Evolutionary conservation across 1,140 invertebrate genomes (phyloP).

Genomic region (Drosophila nigromelanica): DNA sequence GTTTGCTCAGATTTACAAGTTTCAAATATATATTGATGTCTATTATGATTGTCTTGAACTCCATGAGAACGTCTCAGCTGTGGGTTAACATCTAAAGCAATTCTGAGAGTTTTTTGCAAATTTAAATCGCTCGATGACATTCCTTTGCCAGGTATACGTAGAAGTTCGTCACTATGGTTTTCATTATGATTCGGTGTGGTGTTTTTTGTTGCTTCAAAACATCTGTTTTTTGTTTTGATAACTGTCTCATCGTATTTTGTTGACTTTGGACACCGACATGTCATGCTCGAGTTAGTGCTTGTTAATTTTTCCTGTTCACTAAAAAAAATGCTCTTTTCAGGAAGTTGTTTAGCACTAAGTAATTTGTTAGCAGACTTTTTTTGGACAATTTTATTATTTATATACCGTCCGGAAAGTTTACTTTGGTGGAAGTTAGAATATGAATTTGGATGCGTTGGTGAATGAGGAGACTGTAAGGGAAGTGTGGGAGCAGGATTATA

Average conservation of each 20-base stretch:
- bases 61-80: slow-evolving; percentile 19
- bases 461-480: slow-evolving; percentile 70
- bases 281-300: slow-evolving; percentile 30
- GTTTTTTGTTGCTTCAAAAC: slow-evolving; percentile 8
- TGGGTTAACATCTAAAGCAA: slow-evolving; percentile 46
- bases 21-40: slow-evolving; percentile 42
- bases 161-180: slow-evolving; percentile 10
- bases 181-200: slow-evolving; percentile 15
- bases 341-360: slow-evolving; percentile 34
- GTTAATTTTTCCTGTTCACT: slow-evolving; percentile 41
- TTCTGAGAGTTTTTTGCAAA: slow-evolving; percentile 23
- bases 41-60: slow-evolving; percentile 58
- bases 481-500: slow-evolving; percentile 67
- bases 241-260: slow-evolving; percentile 14
- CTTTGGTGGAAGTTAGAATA: slow-evolving; percentile 60
- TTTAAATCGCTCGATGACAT: slow-evolving; percentile 26
- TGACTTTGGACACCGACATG: slow-evolving; percentile 45
- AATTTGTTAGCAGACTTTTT: slow-evolving; percentile 33
- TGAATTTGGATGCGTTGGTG: slow-evolving; percentile 54
- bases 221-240: slow-evolving; percentile 11
- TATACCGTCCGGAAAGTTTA: slow-evolving; percentile 72
- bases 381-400: slow-evolving; percentile 60
- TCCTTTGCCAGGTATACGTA: slow-evolving; percentile 13
- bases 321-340: slow-evolving; percentile 35
- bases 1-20: slow-evolving; percentile 78